phyloP scores from a whole-genome alignment of 2,888 invertebrate species.

The Cetonia aurata region DNA sequence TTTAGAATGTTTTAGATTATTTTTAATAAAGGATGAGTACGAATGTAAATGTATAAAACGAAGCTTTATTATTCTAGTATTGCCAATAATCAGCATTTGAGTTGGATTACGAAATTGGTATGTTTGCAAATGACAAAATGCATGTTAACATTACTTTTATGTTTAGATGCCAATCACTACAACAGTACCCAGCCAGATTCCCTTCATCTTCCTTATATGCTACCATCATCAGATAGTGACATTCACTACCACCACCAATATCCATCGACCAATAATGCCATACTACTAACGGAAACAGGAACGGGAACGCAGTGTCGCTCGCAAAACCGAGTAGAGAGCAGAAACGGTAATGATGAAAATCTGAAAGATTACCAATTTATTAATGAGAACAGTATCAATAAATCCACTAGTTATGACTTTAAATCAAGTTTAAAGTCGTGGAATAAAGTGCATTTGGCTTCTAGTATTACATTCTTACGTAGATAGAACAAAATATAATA shows the following conservation, averaged over 20 bases:
- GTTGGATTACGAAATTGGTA: constrained; percentile 54
- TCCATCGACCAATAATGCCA: constrained; percentile 14
- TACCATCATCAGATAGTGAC: constrained; percentile 26
- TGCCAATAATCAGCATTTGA: constrained; percentile 66
- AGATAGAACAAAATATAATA: constrained; percentile 22
- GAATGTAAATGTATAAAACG: constrained; percentile 3
- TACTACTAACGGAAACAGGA: constrained; percentile 5
- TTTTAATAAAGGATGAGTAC: not conserved
- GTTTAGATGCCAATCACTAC: constrained; percentile 39
- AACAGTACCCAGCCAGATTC: constrained; percentile 30
- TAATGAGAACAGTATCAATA: not conserved
- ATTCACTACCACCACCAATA: constrained; percentile 20
- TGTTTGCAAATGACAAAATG: constrained; percentile 51
- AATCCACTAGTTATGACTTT: constrained; percentile 14
- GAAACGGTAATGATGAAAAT: constrained; percentile 28
- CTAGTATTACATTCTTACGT: constrained; percentile 44
- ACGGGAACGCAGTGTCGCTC: constrained; percentile 11
- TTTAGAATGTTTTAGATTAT: too few species aligned
- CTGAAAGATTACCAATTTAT: constrained; percentile 13
- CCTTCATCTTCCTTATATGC: constrained; percentile 27
- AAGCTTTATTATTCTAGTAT: constrained; percentile 60
- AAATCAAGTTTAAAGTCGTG: constrained; percentile 33
- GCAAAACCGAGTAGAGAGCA: constrained; percentile 26
- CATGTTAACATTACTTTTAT: constrained; percentile 47
- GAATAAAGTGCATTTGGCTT: constrained; percentile 42